Base-by-base conservation (phyloP, 2,888 invertebrate genomes). In the Ennomos quercinarius region DNA sequence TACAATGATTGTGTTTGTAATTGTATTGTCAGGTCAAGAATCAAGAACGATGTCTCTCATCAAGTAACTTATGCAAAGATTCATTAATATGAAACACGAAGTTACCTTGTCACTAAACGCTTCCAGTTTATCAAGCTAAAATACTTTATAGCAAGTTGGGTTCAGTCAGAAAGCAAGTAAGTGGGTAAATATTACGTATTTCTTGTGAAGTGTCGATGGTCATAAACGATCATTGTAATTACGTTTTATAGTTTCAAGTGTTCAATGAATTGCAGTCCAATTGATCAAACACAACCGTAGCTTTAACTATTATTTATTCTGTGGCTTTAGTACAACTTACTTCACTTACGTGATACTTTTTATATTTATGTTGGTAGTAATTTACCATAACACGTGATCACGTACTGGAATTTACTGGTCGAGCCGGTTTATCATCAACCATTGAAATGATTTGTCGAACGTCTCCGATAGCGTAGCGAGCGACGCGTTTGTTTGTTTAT, bases 401-500 rank as follows among this genome's bases (percentile, higher is more conserved):
- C 27, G 17, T 27, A 47, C 39, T 39, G 5, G 47, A 47, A 38
- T 13, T 46, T 37, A 17, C 49, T 12, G 12, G 11, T 35, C 12
- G 10, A 49, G 49, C 49, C 10, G 41, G 49, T 41, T 49, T 41
- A 49, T 49, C 41, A 11, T 39, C 39, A 39, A 48, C 17, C 47
- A 48, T 48, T 39, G 39, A 39, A 37, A 46, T 37, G 12, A 46
- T 36, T 46, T 37, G 9, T 27, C 4, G 27, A 27, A 13, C 9
- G 12, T 37, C 46, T 6, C 34, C 17, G 45, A 45, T 53, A 59
- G 36, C 27, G 35, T 12, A 39, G 49, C 37, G n/a, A n/a, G 52
- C 61, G 43, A 51, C 11, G 10, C 17, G 12, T 48, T 56, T 47
- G 55, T 60, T 60, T 60, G 56, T 60, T 56, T 55, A 51, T 46